Conservation (phyloP, 92 coral and sea anemone genomes). For the Siderastrea siderea region DNA sequence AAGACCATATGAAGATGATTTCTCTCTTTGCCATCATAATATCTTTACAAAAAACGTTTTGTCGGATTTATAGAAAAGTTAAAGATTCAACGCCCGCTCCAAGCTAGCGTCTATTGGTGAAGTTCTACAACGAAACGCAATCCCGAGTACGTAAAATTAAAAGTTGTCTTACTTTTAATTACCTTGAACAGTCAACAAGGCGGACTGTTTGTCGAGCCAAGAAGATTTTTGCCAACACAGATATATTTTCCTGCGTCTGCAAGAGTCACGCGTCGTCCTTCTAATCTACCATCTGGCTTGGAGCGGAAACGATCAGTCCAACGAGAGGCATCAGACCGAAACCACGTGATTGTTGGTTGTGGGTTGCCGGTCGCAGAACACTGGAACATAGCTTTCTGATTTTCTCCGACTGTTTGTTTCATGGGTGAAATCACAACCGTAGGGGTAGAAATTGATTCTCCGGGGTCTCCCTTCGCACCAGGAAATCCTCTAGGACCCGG, state of each 20-base stretch:
- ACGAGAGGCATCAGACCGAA: background rate
- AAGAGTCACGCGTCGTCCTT: constrained; percentile 24
- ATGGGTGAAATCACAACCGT: constrained; percentile 13
- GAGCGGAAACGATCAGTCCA: background rate
- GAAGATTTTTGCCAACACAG: constrained; percentile 22
- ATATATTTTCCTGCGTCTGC: constrained; percentile 39
- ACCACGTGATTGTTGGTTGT: constrained; percentile 16
- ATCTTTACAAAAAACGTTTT: too few relatives aligned
- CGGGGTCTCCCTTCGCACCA: constrained; percentile 42
- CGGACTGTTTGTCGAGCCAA: constrained; percentile 21
- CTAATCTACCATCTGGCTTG: constrained; percentile 11
- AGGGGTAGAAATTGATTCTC: constrained; percentile 31
- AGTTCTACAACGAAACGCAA: background rate
- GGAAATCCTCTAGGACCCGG: constrained; percentile 37
- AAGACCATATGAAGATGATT: too few relatives aligned
- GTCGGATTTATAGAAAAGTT: too few relatives aligned
- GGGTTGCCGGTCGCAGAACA: constrained; percentile 52
- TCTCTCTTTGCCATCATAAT: too few relatives aligned
- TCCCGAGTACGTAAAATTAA: background rate
- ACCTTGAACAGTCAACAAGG: constrained; percentile 29
- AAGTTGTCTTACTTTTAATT: background rate
- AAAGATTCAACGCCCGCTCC: too few relatives aligned
- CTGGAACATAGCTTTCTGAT: constrained; percentile 26
- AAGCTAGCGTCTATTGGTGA: too few relatives aligned
- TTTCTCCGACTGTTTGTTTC: constrained; percentile 30